A percentile compares a stretch with the other conserved stretches of the same genome.
phyloP scores from a whole-genome alignment of 2,888 invertebrate species.

The Netelia virgata region DNA sequence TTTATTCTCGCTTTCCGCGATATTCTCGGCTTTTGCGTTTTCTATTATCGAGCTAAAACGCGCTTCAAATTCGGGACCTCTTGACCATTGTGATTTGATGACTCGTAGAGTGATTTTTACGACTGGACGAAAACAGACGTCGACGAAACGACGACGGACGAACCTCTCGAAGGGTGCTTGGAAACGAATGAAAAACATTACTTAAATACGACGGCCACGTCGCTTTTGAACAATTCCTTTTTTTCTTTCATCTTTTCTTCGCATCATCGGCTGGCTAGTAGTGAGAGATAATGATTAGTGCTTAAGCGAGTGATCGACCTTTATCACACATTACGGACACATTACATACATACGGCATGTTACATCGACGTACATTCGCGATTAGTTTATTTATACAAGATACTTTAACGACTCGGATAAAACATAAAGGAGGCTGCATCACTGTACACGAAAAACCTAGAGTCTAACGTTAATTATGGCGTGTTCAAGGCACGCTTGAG shows the following conservation, averaged over 20 bases:
- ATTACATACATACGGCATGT: conserved; percentile 3
- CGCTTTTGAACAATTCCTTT: conserved; percentile 56
- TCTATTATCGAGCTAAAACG: conserved; percentile 11
- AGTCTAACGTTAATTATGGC: conserved; percentile 37
- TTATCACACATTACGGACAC: conserved; percentile 23
- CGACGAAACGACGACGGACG: conserved; percentile 21
- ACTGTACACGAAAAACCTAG: conserved; percentile 40
- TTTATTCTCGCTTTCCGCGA: conserved; percentile 26
- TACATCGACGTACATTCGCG: conserved; percentile 35
- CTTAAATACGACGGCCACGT: conserved; percentile 28
- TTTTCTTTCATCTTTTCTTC: conserved; percentile 9
- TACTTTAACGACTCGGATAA: conserved; percentile 25
- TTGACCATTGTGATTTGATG: neutral
- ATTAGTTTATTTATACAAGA: conserved; percentile 38
- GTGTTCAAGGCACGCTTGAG: conserved; percentile 47
- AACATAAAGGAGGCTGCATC: conserved; percentile 48
- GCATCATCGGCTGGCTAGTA: neutral
- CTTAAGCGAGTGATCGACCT: conserved; percentile 8
- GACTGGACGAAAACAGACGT: conserved; percentile 13
- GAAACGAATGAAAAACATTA: conserved; percentile 49
- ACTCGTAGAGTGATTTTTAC: conserved; percentile 12
- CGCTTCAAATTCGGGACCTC: neutral
- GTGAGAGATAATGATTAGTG: neutral
- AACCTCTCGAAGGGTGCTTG: conserved; percentile 61
- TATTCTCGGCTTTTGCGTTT: conserved; percentile 38